These are phyloP conservation scores for Tenualosa ilisha DNA, from an alignment of 2,797 vertebrate genomes.

Conservation along the genomic window DNA sequence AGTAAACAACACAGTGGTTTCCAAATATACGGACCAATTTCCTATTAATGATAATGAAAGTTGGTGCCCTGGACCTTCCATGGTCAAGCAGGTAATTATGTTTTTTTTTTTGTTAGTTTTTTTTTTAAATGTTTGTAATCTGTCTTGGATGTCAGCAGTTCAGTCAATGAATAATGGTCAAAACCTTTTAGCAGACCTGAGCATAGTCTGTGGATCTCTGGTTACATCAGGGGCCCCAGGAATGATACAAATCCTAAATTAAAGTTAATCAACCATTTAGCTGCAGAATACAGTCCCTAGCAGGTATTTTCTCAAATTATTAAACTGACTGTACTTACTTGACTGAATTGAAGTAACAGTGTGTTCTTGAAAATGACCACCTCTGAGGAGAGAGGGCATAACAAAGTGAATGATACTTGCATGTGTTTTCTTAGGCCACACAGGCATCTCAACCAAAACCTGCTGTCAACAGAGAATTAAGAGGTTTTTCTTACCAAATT, in stretches of 20 bases:
- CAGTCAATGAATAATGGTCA: neutral
- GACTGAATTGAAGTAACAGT: neutral
- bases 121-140: neutral
- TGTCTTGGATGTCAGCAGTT: constrained; percentile 12
- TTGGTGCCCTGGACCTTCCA: constrained; percentile 24
- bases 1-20: too few relatives aligned
- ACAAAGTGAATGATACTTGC: too few relatives aligned
- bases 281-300: neutral
- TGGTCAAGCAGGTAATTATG: constrained; percentile 27
- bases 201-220: neutral
- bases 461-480: too few relatives aligned
- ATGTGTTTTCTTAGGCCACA: too few relatives aligned
- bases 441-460: too few relatives aligned
- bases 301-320: neutral
- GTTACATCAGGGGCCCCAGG: neutral
- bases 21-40: neutral
- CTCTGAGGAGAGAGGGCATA: too few relatives aligned
- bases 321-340: neutral
- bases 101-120: neutral
- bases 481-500: too few relatives aligned
- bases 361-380: too few relatives aligned
- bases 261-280: neutral
- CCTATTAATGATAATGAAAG: constrained; percentile 38
- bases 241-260: neutral
- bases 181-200: neutral